Conservation (phyloP, 2,888 invertebrate genomes). For the Cryptosula pallasiana region DNA sequence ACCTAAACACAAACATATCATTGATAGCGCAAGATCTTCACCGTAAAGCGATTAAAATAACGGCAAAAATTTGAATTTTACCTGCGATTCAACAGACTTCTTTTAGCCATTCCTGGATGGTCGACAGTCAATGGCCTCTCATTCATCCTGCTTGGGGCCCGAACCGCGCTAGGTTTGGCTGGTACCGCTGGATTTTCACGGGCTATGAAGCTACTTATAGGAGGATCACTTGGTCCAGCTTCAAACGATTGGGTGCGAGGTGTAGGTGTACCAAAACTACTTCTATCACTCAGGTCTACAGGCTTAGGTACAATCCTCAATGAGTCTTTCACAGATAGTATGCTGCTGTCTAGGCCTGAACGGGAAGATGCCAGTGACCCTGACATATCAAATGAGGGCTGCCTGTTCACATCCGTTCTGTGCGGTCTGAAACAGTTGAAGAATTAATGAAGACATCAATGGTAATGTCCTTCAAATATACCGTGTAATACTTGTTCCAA, state of each 20-base stretch:
- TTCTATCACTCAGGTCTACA: background rate
- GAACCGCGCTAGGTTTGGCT: background rate
- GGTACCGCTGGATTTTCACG: background rate
- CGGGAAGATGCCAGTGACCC: background rate
- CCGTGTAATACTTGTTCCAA: too few relatives aligned
- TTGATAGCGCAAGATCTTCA: background rate
- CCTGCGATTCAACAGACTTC: conserved; percentile 15
- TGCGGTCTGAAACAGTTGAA: conserved; percentile 41
- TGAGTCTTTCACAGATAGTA: background rate
- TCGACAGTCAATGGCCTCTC: conserved; percentile 10
- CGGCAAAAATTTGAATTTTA: background rate
- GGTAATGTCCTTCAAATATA: too few relatives aligned
- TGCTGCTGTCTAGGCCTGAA: background rate
- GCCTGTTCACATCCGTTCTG: conserved; percentile 46
- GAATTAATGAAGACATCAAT: too few relatives aligned
- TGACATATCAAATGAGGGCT: conserved; percentile 21
- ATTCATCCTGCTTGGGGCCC: conserved; percentile 1
- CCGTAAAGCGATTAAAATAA: too few relatives aligned
- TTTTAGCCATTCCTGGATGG: background rate
- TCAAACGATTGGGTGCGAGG: background rate
- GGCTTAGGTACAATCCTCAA: conserved; percentile 13
- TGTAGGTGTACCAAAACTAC: too few relatives aligned
- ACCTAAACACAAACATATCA: background rate
- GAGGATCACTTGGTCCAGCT: background rate
- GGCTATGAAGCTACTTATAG: background rate